Evolutionary conservation across 1,140 invertebrate species (phyloP).

Genomic region (Drosophila busckii): DNA sequence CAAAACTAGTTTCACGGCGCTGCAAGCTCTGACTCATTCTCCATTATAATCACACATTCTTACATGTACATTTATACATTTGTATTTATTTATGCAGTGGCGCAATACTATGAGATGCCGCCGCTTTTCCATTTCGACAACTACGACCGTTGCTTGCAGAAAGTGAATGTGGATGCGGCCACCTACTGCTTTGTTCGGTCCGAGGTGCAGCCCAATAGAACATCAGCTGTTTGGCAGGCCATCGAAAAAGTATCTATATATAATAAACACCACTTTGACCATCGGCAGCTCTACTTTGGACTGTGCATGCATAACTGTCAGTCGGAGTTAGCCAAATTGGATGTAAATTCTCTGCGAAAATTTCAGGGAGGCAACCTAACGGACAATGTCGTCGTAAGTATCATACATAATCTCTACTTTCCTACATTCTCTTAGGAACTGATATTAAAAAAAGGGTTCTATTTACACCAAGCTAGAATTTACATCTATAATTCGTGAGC

Average conservation of each 20-base stretch:
- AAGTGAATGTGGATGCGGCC: slow-evolving; percentile 45
- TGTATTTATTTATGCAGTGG: slow-evolving; percentile 64
- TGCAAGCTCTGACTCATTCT: no score
- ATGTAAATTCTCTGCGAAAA: slow-evolving; percentile 20
- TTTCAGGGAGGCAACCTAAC: slow-evolving; percentile 51
- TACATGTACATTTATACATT: slow-evolving; percentile 4
- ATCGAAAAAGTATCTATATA: slow-evolving; percentile 79
- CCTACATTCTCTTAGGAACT: no score
- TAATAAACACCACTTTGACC: slow-evolving; percentile 80
- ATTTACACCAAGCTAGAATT: no score
- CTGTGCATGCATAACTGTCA: slow-evolving; percentile 79
- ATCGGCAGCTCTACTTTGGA: slow-evolving; percentile 80
- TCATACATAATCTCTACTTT: no score
- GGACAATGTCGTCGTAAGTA: slow-evolving; percentile 66
- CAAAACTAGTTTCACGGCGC: slow-evolving; percentile 28
- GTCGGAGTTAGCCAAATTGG: slow-evolving; percentile 34
- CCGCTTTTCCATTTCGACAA: slow-evolving; percentile 80
- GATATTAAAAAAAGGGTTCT: no score
- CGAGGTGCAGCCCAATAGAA: slow-evolving; percentile 66
- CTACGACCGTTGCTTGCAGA: slow-evolving; percentile 79
- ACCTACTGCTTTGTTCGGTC: slow-evolving; percentile 80
- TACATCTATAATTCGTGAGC: no score
- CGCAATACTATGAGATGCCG: slow-evolving; percentile 81
- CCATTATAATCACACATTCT: no score
- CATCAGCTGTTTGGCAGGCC: slow-evolving; percentile 77